A percentile compares a stretch with the other conserved stretches of the same genome.
phyloP scores from a whole-genome alignment of 2,113 vertebrate genomes.

The Dipodomys stephensi region DNA sequence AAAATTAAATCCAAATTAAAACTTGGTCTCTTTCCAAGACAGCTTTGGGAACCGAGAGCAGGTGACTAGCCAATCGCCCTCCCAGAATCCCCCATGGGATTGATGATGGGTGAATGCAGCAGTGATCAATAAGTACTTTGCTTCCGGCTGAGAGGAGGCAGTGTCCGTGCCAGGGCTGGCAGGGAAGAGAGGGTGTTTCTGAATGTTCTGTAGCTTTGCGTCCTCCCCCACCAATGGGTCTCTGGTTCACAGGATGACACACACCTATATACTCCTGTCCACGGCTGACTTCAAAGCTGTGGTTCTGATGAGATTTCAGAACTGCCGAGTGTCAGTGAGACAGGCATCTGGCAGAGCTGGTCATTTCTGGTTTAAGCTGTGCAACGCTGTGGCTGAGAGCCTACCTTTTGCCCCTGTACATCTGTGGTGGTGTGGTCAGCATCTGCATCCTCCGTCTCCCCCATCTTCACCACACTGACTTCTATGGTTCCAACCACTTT shows the following conservation, averaged over 20 bases:
- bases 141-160: background rate
- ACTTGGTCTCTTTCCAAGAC: background rate
- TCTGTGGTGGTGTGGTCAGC: constrained; percentile 92
- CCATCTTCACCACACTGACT: constrained; percentile 96
- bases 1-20: constrained; percentile 39
- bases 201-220: background rate
- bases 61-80: background rate
- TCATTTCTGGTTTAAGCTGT: constrained; percentile 75
- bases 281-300: constrained; percentile 77
- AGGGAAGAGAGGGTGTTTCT: background rate
- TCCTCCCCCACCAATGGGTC: fast-evolving
- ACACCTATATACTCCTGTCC: constrained; percentile 1
- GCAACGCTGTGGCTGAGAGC: constrained; percentile 19
- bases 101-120: background rate
- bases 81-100: background rate
- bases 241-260: background rate
- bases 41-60: background rate
- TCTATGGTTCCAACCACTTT: constrained; percentile 93
- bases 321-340: constrained; percentile 65
- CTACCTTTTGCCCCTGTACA: constrained; percentile 91
- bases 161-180: background rate
- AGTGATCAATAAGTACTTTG: constrained; percentile 25
- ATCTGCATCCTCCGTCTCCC: constrained; percentile 94
- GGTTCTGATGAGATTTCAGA: constrained; percentile 82
- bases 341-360: constrained; percentile 70